A percentile compares a stretch with the other conserved stretches of the same genome.
These are phyloP conservation scores for Boleophthalmus pectinirostris DNA, from an alignment of 2,113 vertebrate species.

Conservation along the genomic window DNA sequence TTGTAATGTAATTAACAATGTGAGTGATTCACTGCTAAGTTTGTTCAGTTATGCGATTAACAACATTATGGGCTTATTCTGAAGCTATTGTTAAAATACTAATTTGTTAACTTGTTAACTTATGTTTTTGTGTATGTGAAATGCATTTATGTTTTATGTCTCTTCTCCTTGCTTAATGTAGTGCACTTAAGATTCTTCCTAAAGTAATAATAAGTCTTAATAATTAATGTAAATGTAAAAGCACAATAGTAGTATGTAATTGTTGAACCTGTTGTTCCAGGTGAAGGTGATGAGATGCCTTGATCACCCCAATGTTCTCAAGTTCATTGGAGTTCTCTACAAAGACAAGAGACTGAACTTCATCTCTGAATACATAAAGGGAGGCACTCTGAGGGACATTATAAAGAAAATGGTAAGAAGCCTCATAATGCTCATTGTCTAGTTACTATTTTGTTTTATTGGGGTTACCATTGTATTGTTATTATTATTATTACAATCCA, in stretches of 20 bases:
- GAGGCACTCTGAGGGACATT: constrained; percentile 90
- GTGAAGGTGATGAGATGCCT: constrained; percentile 98
- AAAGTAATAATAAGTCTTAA: neutral
- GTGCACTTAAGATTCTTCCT: neutral
- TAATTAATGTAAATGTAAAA: neutral
- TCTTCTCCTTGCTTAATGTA: neutral
- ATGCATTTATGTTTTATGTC: too few relatives aligned
- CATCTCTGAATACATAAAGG: constrained; percentile 97
- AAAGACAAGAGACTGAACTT: constrained; percentile 98
- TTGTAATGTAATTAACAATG: neutral
- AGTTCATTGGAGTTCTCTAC: constrained; percentile 96
- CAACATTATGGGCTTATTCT: neutral
- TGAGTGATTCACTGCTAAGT: constrained; percentile 15
- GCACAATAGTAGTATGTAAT: neutral
- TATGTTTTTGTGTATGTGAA: too few relatives aligned
- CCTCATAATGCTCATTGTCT: neutral
- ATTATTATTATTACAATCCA: constrained; percentile 2
- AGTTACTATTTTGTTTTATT: neutral
- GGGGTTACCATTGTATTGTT: neutral
- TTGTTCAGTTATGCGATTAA: constrained; percentile 19
- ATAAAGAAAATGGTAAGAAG: constrained; percentile 90
- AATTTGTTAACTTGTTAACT: too few relatives aligned
- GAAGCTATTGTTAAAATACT: neutral
- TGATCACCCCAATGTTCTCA: constrained; percentile 95
- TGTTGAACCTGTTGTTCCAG: constrained; percentile 59